Conservation (phyloP, 2,888 invertebrate genomes). For the Heliconius aoede region DNA sequence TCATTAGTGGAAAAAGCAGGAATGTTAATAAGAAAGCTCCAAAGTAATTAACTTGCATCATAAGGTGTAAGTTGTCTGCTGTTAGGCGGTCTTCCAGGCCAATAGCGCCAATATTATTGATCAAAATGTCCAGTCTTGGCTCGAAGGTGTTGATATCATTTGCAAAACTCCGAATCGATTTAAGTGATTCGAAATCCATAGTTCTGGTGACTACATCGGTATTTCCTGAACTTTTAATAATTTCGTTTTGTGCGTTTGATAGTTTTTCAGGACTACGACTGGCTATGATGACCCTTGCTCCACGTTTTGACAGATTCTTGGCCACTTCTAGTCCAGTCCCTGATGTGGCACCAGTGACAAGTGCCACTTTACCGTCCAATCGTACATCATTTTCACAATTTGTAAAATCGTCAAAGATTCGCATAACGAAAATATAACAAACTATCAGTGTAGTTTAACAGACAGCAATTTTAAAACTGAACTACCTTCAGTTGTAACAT, state of each 20-base stretch:
- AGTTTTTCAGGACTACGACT: conserved; percentile 72
- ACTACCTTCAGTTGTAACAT: background rate
- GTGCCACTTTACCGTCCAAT: conserved; percentile 67
- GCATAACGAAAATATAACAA: conserved; percentile 14
- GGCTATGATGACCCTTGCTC: conserved; percentile 83
- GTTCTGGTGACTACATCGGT: conserved; percentile 60
- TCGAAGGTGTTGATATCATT: conserved; percentile 77
- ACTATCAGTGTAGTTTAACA: background rate
- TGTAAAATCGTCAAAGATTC: conserved; percentile 55
- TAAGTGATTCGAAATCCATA: conserved; percentile 79
- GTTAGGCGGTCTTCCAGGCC: conserved; percentile 71
- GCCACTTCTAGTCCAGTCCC: conserved; percentile 70
- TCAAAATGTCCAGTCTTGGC: conserved; percentile 73
- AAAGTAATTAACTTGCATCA: conserved; percentile 84
- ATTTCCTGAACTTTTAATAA: conserved; percentile 57
- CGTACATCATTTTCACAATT: conserved; percentile 60
- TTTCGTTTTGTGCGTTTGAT: conserved; percentile 54
- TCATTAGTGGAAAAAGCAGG: conserved; percentile 64
- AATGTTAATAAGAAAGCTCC: conserved; percentile 67
- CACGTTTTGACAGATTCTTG: conserved; percentile 74
- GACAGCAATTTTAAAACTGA: conserved; percentile 21
- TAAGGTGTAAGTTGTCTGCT: conserved; percentile 84
- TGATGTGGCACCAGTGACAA: conserved; percentile 70
- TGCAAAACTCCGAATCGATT: conserved; percentile 84
- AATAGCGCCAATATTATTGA: conserved; percentile 80